Base-by-base conservation (phyloP, 2,113 vertebrate species). In the Mesoclemmys tuberculata region DNA sequence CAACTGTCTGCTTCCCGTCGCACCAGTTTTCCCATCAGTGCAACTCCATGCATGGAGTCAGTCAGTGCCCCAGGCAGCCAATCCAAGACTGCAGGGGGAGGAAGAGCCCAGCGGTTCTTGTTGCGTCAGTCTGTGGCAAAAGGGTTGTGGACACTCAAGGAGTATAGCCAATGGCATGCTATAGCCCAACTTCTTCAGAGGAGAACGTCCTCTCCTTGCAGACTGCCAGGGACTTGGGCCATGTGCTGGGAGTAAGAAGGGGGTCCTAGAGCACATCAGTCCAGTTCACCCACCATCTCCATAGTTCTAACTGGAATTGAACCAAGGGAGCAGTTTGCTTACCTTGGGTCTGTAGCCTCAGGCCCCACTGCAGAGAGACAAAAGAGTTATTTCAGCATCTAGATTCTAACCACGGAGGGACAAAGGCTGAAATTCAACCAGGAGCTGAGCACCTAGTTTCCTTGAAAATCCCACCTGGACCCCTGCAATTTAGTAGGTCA, bases 311-410 rank as follows among this genome's bases (percentile, higher is more conserved):
- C 7, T n/a, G 61, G 61, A n/a, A 68, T 8, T 10, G 61, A 68
- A 26, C 52, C 8, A 6, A 14, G 51, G 52, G n/a, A 26, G 24
- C 80, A n/a, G 80, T 22, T 8, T 7, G 13, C 90, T 56, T 83
- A 96, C 96, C 96, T 96, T 96, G 91, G 96, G 90, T 2, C 31
- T 22, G 90, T 96, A 96, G 38, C 96, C 96, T 96, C 96, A 96
- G 89, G 94, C 91, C 19, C 96, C 96, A 38, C 96, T 96, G 71
- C 5, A 86, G 86, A 11, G 44, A 83, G 24, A 26, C 41, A 82
- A 52, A 74, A 80, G n/a, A 10, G 2, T 86, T 58, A 91, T 7
- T 46, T 22, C 22, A 82, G 46, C 21, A n/a, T 35, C 16, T 82
- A 71, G n/a, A 75, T 9, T 11, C 2, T 9, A 11, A 31, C 10